A percentile compares a stretch with the other conserved stretches of the same genome.
phyloP scores from a whole-genome alignment of 2,113 vertebrate species.

The Pseudopodoces humilis region DNA sequence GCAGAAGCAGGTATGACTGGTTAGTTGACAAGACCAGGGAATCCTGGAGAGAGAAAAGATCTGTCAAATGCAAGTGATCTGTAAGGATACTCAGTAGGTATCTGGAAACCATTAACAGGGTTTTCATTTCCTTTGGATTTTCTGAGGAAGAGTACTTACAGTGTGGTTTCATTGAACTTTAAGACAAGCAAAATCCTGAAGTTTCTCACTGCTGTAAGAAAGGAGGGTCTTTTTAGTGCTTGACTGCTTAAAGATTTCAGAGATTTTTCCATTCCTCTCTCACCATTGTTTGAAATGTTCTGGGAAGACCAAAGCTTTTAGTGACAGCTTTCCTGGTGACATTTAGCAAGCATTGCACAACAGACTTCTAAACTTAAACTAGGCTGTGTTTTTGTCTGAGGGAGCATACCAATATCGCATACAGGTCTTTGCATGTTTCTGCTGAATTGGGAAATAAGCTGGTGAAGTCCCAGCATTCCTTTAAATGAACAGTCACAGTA shows the following conservation, averaged over 20 bases:
- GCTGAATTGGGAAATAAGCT: slow-evolving; percentile 2
- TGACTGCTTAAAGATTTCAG: background rate
- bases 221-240: background rate
- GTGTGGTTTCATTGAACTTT: background rate
- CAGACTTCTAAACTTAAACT: background rate
- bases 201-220: background rate
- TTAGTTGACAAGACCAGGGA: background rate
- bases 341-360: background rate
- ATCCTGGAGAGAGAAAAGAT: background rate
- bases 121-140: background rate
- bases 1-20: background rate
- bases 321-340: slow-evolving; percentile 1
- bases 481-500: background rate
- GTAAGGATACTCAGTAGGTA: background rate
- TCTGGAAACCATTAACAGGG: background rate
- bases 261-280: background rate
- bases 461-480: slow-evolving; percentile 6
- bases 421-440: slow-evolving; percentile 15
- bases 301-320: background rate
- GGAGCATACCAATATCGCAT: background rate
- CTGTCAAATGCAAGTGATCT: background rate
- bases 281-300: background rate
- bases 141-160: background rate
- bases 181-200: background rate
- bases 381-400: background rate